phyloP scores from a whole-genome alignment of 2,888 invertebrate species.

The Eupithecia insigniata region DNA sequence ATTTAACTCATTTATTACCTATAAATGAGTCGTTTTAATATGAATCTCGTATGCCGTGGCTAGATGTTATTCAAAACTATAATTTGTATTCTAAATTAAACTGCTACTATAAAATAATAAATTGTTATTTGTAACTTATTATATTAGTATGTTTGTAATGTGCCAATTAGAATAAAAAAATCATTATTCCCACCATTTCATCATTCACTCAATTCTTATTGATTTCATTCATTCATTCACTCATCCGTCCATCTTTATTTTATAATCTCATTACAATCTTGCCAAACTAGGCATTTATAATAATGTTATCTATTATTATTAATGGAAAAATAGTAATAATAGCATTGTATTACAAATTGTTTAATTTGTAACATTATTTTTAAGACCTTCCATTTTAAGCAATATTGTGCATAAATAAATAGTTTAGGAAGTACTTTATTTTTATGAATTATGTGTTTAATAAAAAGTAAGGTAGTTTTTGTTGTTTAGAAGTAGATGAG shows the following conservation, averaged over 20 bases:
- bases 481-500: neutral
- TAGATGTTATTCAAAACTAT: neutral
- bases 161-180: constrained; percentile 19
- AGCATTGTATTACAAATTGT: neutral
- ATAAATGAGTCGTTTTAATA: neutral
- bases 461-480: neutral
- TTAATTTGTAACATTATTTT: neutral
- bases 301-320: neutral
- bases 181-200: constrained; percentile 16
- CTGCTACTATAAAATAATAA: constrained; percentile 1
- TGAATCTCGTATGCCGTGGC: neutral
- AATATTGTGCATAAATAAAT: neutral
- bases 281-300: neutral
- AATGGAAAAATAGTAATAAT: neutral
- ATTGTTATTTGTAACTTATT: neutral
- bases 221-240: constrained; percentile 42
- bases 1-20: neutral
- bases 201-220: constrained; percentile 37
- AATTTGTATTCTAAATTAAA: constrained; percentile 1
- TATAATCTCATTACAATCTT: constrained; percentile 10
- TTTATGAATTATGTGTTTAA: neutral
- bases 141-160: constrained; percentile 11
- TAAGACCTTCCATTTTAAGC: constrained; percentile 2
- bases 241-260: constrained; percentile 35
- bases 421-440: neutral